A percentile compares a stretch with the other conserved stretches of the same genome.
Evolutionary conservation across 1,140 invertebrate species (phyloP).

Genomic region (Pygmarrhopalites habei): DNA sequence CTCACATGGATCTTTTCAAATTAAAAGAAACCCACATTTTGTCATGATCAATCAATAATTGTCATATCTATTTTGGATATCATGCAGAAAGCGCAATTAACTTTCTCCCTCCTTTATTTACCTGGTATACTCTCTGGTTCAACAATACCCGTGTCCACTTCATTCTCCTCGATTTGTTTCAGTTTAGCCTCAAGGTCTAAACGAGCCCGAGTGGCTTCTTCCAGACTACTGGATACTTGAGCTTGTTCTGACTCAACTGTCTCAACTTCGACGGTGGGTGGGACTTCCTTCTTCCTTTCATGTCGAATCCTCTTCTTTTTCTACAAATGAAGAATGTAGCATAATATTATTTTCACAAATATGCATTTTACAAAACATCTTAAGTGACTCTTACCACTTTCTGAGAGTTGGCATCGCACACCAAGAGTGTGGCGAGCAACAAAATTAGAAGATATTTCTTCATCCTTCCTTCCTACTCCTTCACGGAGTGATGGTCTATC

Average conservation of each 20-base stretch:
- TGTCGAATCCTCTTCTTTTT: conserved; percentile 21
- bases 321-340: not conserved
- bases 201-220: conserved; percentile 21
- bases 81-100: no score
- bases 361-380: not conserved
- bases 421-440: conserved; percentile 16
- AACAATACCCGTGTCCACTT: conserved; percentile 14
- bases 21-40: no score
- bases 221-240: conserved; percentile 26
- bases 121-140: conserved; percentile 13
- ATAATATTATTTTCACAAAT: not conserved
- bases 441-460: conserved; percentile 24
- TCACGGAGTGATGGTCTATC: no score
- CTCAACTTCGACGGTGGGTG: conserved; percentile 25
- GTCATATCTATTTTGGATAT: no score
- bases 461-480: no score
- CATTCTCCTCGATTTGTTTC: conserved; percentile 14
- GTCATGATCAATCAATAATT: no score
- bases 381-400: conserved; percentile 10
- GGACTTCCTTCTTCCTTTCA: conserved; percentile 19
- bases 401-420: conserved; percentile 24
- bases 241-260: conserved; percentile 19
- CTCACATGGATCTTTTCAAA: conserved; percentile 66
- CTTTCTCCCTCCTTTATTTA: no score
- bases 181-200: conserved; percentile 15